phyloP scores from a whole-genome alignment of 2,797 vertebrate species.

The Coranthus polyacanthus region DNA sequence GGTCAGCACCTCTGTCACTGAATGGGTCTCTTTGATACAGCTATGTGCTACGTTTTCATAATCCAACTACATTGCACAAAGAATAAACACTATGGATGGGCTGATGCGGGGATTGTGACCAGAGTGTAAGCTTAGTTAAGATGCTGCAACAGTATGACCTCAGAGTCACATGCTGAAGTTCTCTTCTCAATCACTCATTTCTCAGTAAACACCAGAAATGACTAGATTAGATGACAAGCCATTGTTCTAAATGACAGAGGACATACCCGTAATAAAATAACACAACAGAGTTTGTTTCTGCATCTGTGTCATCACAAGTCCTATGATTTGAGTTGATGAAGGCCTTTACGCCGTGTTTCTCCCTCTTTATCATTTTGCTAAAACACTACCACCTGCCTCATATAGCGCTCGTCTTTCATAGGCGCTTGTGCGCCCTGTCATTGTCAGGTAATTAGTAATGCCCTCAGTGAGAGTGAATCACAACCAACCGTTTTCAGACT shows the following conservation, averaged over 20 bases:
- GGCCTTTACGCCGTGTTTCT: slow-evolving; percentile 11
- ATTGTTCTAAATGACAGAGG: slow-evolving; percentile 41
- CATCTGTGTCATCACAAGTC: slow-evolving; percentile 48
- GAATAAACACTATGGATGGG: not conserved
- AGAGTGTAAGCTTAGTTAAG: no score
- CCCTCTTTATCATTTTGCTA: slow-evolving; percentile 50
- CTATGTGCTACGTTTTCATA: not conserved
- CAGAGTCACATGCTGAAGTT: slow-evolving; percentile 26
- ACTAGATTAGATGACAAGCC: slow-evolving; percentile 47
- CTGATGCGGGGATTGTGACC: not conserved
- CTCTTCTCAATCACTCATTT: slow-evolving; percentile 24
- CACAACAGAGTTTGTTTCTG: slow-evolving; percentile 24
- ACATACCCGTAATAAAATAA: slow-evolving; percentile 25
- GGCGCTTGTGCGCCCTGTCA: slow-evolving; percentile 53
- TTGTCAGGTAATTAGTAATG: slow-evolving; percentile 58
- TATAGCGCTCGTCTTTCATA: slow-evolving; percentile 30
- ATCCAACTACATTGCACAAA: not conserved
- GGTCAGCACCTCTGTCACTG: slow-evolving; percentile 12
- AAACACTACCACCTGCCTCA: slow-evolving; percentile 52
- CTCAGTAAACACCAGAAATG: slow-evolving; percentile 49
- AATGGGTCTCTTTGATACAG: slow-evolving; percentile 38
- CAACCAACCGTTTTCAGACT: slow-evolving; percentile 14
- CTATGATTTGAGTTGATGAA: slow-evolving; percentile 69
- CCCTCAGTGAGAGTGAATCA: slow-evolving; percentile 51
- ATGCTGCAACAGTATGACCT: slow-evolving; percentile 9